Evolutionary conservation across 2,888 invertebrate genomes (phyloP), one percentile per base, ranked within the genome.

Genomic region (Rhagonycha fulva): DNA sequence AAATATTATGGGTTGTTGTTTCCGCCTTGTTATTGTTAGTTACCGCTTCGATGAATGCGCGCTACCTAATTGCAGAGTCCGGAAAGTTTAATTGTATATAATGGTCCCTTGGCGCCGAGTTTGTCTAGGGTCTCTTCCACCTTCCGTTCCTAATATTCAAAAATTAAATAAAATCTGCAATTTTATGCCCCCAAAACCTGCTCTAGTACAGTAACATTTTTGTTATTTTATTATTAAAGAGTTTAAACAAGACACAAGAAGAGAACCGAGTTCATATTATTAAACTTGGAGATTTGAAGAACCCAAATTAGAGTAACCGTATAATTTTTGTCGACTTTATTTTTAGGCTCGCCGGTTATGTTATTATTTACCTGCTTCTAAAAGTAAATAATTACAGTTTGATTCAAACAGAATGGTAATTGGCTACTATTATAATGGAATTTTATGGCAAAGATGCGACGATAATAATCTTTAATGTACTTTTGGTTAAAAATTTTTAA

Each of bases 381-480:
- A 66, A 76, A 66, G 63, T 63, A 69, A 47, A 47, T 47, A 14
- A 69, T 68, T 75, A 68, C 72, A 76, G 74, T 75, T 70, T 62
- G 77, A 72, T 72, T 70, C 72, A 75, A 74, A 80, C 78, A 78
- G 82, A 82, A 81, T 81, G 81, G 81, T 83, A 81, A 82, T 83
- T 83, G 82, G 81, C 81, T 74, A 81, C 82, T 84, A 85, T 84
- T 84, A 85, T 83, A 80, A 79, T 80, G 81, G 79, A 80, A 79
- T 69, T 80, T 84, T 85, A 84, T 85, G 83, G 83, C 83, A 47
- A 47, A 47, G 47, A 47, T 47, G 47, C 47, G 47, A 47, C n/a
- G 47, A 47, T 47, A 47, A 47, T 47, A 47, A 47, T 47, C 47
- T 47, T 47, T 47, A 47, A 47, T 63, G 63, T 19, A 23, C 63